Evolutionary conservation across 2,888 invertebrate species (phyloP), one percentile per base, ranked within the genome.

Genomic region (Drosophila imparisetae): DNA sequence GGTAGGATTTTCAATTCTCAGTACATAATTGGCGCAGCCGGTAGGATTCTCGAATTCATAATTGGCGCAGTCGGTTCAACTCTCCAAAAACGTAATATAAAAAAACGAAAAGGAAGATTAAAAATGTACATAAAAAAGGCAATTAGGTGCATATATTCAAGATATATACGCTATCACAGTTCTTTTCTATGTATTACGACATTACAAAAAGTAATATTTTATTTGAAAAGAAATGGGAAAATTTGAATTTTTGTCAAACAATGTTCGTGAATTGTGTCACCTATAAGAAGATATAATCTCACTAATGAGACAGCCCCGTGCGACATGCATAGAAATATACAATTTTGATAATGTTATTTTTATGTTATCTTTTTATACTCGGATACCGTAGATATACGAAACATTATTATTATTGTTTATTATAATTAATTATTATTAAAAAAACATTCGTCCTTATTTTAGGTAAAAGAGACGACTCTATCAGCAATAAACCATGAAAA

Each of bases 401-500:
- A 7, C 21, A 21, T 24, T 7, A 32, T 8, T 3, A 4, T 15
- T 7, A 7, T 13, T 21, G 6, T 52, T 7, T 21, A 52, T 30
- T 52, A 1, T 30, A n/a, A 21, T 30, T 4, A 11, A 50, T 32
- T 52, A 11, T 30, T 10, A 30, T 24, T 3, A 11, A 7, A n/a
- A 24, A 21, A 48, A 27, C 21, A 7, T 21, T 3, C 6, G 34
- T 32, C 21, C 38, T 27, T 11, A 21, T 62, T 65, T 54, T 7
- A 76, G 76, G 55, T 54, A n/a, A 57, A 94, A 92, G 32, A 58
- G n/a, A 38, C 48, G 40, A 49, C 55, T 58, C 11, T 36, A 42
- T 32, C n/a, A 11, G n/a, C 15, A 34, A 58, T 40, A n/a, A 50
- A 66, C 54, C 78, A 99, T 99, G 99, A 99, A 99, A 94, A 96